These are phyloP conservation scores for Macquaria australasica DNA, from an alignment of 2,113 vertebrate species.

Conservation along the genomic window DNA sequence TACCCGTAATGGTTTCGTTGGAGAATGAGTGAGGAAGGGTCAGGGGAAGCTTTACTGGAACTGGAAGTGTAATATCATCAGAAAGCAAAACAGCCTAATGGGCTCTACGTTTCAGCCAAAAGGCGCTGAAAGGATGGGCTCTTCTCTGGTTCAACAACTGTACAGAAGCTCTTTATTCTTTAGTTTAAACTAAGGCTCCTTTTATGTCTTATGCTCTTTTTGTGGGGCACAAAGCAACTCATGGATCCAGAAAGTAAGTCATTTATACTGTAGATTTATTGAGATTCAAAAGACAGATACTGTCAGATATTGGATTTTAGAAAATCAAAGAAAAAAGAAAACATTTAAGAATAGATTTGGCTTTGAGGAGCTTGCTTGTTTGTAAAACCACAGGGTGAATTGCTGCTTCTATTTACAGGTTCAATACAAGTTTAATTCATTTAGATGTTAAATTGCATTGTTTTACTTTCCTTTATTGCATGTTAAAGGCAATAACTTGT, in stretches of 20 bases:
- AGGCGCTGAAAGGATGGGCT: slow-evolving; percentile 1
- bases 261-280: neutral
- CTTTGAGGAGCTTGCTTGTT: neutral
- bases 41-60: slow-evolving; percentile 20
- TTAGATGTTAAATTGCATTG: neutral
- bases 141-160: slow-evolving; percentile 4
- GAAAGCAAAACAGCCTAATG: slow-evolving; percentile 19
- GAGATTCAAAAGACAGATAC: neutral
- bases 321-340: neutral
- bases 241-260: slow-evolving; percentile 1
- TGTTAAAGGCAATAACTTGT: slow-evolving; percentile 14
- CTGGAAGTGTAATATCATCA: slow-evolving; percentile 18
- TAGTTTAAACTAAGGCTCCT: neutral
- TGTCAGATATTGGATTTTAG: neutral
- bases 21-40: slow-evolving; percentile 40
- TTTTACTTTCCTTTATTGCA: slow-evolving; percentile 28
- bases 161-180: neutral
- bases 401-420: slow-evolving; percentile 3
- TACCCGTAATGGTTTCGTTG: slow-evolving; percentile 39
- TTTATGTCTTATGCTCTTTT: slow-evolving; percentile 16
- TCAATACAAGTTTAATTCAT: neutral
- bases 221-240: neutral
- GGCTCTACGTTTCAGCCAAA: slow-evolving; percentile 9
- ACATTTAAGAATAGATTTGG: neutral
- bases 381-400: neutral